Evolutionary conservation across 2,113 vertebrate genomes (phyloP).

Genomic region (Pongo abelii): DNA sequence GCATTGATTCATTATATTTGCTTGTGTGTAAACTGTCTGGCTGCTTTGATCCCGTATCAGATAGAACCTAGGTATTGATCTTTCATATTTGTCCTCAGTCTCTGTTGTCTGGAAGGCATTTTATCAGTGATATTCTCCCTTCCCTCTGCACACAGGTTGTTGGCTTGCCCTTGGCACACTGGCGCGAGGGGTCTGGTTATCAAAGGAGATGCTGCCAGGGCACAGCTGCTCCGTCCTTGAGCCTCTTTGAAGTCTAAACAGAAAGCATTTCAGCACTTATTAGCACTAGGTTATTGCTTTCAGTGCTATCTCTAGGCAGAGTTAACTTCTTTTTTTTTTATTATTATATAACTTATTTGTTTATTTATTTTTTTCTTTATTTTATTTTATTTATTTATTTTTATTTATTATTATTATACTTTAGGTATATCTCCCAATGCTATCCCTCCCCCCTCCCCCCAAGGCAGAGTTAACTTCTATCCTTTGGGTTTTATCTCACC

Average conservation of each 20-base stretch:
- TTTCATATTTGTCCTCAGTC: not conserved
- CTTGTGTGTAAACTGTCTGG: not conserved
- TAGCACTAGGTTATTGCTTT: not conserved
- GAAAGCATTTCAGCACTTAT: not conserved
- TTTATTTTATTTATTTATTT: no score
- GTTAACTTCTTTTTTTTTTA: not conserved
- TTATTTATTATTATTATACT: no score
- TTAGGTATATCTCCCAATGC: no score
- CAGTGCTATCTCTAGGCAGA: not conserved
- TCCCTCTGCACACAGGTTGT: slow-evolving; percentile 8
- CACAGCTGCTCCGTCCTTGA: slow-evolving; percentile 44
- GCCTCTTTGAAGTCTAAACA: slow-evolving; percentile 57
- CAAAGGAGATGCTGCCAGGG: slow-evolving; percentile 33
- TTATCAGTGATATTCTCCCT: slow-evolving; percentile 26
- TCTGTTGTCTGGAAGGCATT: not conserved
- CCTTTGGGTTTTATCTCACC: not conserved
- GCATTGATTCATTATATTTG: slow-evolving; percentile 17
- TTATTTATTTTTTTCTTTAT: no score
- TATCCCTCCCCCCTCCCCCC: no score
- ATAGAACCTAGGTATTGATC: slow-evolving; percentile 3
- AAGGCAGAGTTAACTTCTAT: not conserved
- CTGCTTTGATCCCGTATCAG: slow-evolving; percentile 35
- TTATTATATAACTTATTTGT: no score
- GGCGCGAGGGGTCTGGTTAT: not conserved
- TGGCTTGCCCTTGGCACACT: slow-evolving; percentile 8